Base-by-base conservation (phyloP, 2,888 invertebrate species). In the Drosophila cyrtoloma region DNA sequence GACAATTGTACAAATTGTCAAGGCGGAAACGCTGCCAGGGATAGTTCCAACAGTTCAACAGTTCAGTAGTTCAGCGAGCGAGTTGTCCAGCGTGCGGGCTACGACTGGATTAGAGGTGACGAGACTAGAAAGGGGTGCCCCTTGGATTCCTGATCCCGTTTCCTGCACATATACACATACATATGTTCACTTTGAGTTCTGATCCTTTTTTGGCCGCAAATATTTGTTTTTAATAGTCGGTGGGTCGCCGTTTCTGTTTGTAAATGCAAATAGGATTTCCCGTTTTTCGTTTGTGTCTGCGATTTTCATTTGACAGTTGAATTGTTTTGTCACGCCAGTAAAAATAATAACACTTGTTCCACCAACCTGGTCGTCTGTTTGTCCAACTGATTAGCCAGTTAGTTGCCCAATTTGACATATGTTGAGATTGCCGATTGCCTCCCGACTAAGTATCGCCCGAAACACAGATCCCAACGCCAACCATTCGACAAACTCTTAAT, bases 1-100 rank as follows among this genome's bases (percentile, higher is more conserved):
- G 92, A 91, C 91, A 92, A 91, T 92, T 90, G 90, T 87, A 90
- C 92, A 92, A 92, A 92, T 92, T 92, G 92, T 90, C 82, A 85
- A 84, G 90, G 86, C 92, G 92, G 92, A 92, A 90, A 84, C 86
- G 90, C 89, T 91, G 91, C 85, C 87, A 86, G 92, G 82, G 82
- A 88, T 82, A 85, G 89, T 89, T 71, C 60, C 28, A 58, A 68
- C 73, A 71, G 67, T 70, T 77, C 64, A 44, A 58, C 42, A 84
- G 89, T 88, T 73, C 60, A 57, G 53, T 77, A 71, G 66, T 67
- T 66, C 55, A 57, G 69, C 60, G 28, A 26, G 19, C 47, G 37
- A 50, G 61, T 44, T 26, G 74, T 71, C 71, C 76, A 71, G 61
- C 44, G 71, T 68, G 59, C 56, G 65, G 75, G 84, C 55, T 44